A percentile compares a stretch with the other conserved stretches of the same genome.
Conservation (phyloP, 2,797 vertebrate species). For the Apodemus agrarius region DNA sequence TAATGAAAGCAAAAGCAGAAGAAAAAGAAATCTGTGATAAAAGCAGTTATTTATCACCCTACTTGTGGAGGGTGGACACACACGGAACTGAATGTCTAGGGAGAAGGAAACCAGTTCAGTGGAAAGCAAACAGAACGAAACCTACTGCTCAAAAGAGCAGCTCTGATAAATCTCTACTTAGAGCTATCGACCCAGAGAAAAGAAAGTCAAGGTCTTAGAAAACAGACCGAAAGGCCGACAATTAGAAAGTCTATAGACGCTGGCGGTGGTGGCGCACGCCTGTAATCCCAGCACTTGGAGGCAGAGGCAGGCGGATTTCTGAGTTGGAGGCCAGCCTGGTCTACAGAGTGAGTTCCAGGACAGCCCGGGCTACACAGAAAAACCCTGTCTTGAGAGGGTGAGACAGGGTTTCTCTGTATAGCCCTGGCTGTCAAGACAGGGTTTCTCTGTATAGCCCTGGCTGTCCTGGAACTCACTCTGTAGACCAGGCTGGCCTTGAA, state of each 20-base stretch:
- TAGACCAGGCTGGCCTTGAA: too few species aligned
- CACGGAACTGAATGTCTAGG: neutral
- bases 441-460: too few species aligned
- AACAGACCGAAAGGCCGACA: neutral
- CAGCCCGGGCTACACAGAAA: too few species aligned
- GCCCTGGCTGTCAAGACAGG: too few species aligned
- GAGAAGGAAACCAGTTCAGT: neutral
- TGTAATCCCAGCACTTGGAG: too few species aligned
- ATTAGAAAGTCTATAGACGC: neutral
- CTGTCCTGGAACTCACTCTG: too few species aligned
- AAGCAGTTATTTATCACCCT: neutral
- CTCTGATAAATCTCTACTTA: neutral
- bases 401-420: too few species aligned
- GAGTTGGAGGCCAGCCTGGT: too few species aligned
- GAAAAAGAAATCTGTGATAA: constrained; percentile 25
- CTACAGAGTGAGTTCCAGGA: too few species aligned
- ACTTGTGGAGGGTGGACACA: neutral
- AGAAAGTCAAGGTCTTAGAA: constrained; percentile 10
- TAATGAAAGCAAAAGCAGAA: neutral
- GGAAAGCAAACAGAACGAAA: neutral
- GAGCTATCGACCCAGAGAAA: neutral
- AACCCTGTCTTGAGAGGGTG: too few species aligned
- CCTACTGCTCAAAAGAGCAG: neutral
- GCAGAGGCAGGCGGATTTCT: too few species aligned
- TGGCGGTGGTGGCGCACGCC: too few species aligned